Percentiles rank a stretch among this genome's conserved stretches.
Evolutionary conservation across 2,113 vertebrate species (phyloP).

Genomic region (Pardalotus punctatus): DNA sequence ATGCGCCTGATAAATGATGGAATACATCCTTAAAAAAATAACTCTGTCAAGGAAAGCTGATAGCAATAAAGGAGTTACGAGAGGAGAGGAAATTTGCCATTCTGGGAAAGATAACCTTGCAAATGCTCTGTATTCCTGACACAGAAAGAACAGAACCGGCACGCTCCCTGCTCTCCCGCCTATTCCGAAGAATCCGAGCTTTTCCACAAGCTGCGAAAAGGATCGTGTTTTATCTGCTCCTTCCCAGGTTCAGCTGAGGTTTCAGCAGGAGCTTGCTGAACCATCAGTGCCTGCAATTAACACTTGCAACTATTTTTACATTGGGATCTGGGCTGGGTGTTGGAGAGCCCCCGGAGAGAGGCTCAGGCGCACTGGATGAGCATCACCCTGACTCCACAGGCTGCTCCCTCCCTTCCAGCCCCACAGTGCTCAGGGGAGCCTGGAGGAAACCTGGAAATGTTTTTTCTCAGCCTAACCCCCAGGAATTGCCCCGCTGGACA

Average conservation of each 20-base stretch:
- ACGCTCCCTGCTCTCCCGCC: not conserved
- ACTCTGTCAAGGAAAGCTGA: not conserved
- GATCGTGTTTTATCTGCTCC: not conserved
- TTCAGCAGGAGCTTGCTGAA: slow-evolving; percentile 8
- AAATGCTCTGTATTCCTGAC: not conserved
- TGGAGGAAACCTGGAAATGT: not conserved
- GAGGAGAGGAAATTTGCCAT: not conserved
- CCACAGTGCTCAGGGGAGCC: accelerated
- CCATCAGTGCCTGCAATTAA: not conserved
- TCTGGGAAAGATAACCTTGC: not conserved
- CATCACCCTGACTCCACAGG: accelerated
- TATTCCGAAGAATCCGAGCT: not conserved
- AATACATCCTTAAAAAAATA: not conserved
- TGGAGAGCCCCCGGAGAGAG: not conserved
- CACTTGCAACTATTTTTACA: slow-evolving; percentile 14
- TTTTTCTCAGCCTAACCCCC: not conserved
- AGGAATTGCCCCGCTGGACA: not conserved
- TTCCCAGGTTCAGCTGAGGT: slow-evolving; percentile 39
- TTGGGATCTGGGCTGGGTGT: not conserved
- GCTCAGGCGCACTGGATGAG: not conserved
- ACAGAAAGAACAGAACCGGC: not conserved
- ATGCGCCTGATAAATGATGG: not conserved
- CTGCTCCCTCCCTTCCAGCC: not conserved
- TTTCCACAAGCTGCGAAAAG: not conserved
- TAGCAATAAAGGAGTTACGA: not conserved